Evolutionary conservation across 1,140 invertebrate genomes (phyloP), one percentile per base, ranked within the genome.

Genomic region (Aradophagus sp.): DNA sequence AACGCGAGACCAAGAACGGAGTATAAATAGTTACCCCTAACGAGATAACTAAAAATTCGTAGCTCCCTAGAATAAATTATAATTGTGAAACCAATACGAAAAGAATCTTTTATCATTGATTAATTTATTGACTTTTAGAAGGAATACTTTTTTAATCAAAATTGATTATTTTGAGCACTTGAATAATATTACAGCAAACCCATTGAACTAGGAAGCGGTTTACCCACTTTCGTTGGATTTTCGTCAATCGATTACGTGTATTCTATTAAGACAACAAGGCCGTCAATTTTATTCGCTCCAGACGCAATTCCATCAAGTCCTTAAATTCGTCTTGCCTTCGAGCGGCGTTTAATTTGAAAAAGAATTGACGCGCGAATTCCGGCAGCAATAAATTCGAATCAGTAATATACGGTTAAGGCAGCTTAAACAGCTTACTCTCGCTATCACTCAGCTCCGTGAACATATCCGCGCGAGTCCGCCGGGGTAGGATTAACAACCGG

Each of bases 401-500:
- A 44, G 63, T 67, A 61, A 61, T 69, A 69, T 42, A 69, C 66
- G 58, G 58, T 65, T 65, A 65, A 71, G 61, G 61, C 16, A 63
- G 68, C 59, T 71, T 65, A 63, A 55, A 61, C 68, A 65, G 68
- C 68, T 71, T 71, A 71, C 68, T 65, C 61, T 71, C 47, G 59
- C 63, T 65, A 73, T 73, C 63, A 68, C 67, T 70, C 66, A 66
- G 56, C 66, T 59, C 55, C 44, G 66, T 50, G 72, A 62, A 62
- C 50, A 65, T 62, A 61, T 73, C 62, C 56, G 44, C 44, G 55
- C 44, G 50, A 62, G 55, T 70, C 56, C 36, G 53, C 56, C 39
- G 47, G 69, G 63, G 65, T 29, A 73, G 80, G 76, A 84, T 85
- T 85, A 85, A 85, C 82, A 82, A 84, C 81, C 83, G 82, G 77